Evolutionary conservation across 2,888 invertebrate species (phyloP).

Genomic region (Volucella inflata): DNA sequence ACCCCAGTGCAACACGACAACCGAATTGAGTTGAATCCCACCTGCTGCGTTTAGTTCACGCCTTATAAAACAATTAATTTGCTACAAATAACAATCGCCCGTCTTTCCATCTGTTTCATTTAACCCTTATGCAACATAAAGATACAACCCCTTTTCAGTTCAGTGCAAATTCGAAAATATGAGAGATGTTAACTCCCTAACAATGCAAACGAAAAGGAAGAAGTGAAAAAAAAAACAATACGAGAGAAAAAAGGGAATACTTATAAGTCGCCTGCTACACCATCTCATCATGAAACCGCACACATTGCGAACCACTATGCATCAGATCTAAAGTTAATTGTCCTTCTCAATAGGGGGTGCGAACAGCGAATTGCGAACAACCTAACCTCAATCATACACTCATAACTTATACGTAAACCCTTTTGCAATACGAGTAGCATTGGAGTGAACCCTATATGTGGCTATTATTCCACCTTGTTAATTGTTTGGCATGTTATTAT

Average conservation of each 20-base stretch:
- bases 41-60: constrained; percentile 69
- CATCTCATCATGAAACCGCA: constrained; percentile 49
- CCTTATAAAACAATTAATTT: constrained; percentile 75
- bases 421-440: too few species aligned
- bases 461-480: constrained; percentile 67
- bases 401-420: neutral
- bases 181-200: constrained; percentile 24
- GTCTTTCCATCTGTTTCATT: constrained; percentile 37
- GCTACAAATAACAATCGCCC: constrained; percentile 73
- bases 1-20: neutral
- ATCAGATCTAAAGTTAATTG: constrained; percentile 71
- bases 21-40: constrained; percentile 65
- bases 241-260: constrained; percentile 21
- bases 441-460: constrained; percentile 1
- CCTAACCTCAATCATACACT: neutral
- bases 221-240: constrained; percentile 37
- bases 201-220: constrained; percentile 62
- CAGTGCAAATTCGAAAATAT: constrained; percentile 19
- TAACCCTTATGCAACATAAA: constrained; percentile 13
- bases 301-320: constrained; percentile 41
- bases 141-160: constrained; percentile 61
- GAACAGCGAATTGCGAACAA: neutral
- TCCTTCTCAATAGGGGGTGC: constrained; percentile 66
- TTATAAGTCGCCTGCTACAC: constrained; percentile 25
- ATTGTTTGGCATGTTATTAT: constrained; percentile 68